These are phyloP conservation scores for Actinemys pallida DNA, from an alignment of 2,113 vertebrate species.

Conservation along the genomic window DNA sequence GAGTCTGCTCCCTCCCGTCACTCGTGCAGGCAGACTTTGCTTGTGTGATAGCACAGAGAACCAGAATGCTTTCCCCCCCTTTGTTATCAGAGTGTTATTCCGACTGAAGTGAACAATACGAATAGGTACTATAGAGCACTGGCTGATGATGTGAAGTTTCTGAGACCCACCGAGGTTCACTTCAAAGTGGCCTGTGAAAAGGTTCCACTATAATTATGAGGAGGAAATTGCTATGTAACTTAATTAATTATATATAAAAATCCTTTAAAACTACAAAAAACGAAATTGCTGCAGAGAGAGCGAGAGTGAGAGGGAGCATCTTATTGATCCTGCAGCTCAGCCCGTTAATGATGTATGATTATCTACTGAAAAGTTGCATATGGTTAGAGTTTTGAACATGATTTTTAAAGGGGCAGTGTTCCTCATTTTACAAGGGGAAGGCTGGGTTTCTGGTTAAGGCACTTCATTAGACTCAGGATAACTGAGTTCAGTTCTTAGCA, in stretches of 20 bases:
- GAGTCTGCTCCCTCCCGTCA: background rate
- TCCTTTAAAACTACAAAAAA: conserved; percentile 29
- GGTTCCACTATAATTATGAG: conserved; percentile 50
- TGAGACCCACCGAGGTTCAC: conserved; percentile 29
- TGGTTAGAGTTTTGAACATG: conserved; percentile 38
- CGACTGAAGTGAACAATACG: conserved; percentile 24
- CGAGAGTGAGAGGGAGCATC: background rate
- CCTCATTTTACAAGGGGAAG: background rate
- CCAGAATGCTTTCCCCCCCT: background rate
- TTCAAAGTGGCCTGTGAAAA: conserved; percentile 63
- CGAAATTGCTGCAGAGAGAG: background rate
- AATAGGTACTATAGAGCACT: background rate
- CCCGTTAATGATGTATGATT: background rate
- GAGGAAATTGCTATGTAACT: conserved; percentile 32
- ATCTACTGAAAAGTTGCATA: background rate
- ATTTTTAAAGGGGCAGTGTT: background rate
- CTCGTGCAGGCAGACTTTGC: accelerated
- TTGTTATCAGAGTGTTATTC: conserved; percentile 56
- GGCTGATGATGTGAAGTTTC: conserved; percentile 41
- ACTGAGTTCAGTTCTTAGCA: background rate
- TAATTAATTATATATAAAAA: background rate
- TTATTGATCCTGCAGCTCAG: accelerated
- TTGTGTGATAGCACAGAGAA: background rate
- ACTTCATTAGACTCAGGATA: background rate
- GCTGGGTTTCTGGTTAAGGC: background rate